Base-by-base conservation (phyloP, 2,888 invertebrate genomes). In the Apantesis nais region DNA sequence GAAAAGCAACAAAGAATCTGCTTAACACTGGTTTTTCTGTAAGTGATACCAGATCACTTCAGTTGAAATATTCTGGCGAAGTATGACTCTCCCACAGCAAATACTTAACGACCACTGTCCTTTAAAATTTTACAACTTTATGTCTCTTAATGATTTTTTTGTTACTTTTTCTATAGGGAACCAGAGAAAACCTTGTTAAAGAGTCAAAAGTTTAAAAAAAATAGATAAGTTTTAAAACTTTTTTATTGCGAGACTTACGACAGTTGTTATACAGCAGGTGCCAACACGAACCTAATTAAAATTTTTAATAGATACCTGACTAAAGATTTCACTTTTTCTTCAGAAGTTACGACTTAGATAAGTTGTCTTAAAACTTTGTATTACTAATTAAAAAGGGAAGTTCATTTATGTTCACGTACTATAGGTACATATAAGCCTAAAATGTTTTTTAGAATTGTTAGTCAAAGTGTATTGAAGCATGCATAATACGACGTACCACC, bases 201-300 rank as follows among this genome's bases (percentile, higher is more conserved):
- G n/a, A 52, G 52, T 52, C n/a, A 55, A 25, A 25, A 55, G 61
- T 61, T 34, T 55, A 39, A 39, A 63, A 44, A n/a, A n/a, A n/a
- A n/a, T 25, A 31, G 39, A 65, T 63, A 60, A 25, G 52, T 55
- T 61, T 66, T 14, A 44, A 58, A 44, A 34, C 19, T 41, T 41
- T 22, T 62, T 68, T 62, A 44, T 60, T 58, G 2, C 9, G 4
- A 62, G 41, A 70, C 61, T 66, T 70, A 41, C 65, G 66, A 66
- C 62, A 71, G 41, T 52, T 41, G 3, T 58, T 55, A 61, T 31
- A 25, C 58, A 63, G 66, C 63, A 67, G 70, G 67, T 71, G 66
- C 58, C 37, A 61, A 70, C 60, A 61, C 2, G 39, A 70, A 67
- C 66, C 63, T 71, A 71, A 71, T 71, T 71, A 67, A 71, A 62